These are phyloP conservation scores for Tinea semifulvella DNA, from an alignment of 2,888 invertebrate genomes.

Conservation along the genomic window DNA sequence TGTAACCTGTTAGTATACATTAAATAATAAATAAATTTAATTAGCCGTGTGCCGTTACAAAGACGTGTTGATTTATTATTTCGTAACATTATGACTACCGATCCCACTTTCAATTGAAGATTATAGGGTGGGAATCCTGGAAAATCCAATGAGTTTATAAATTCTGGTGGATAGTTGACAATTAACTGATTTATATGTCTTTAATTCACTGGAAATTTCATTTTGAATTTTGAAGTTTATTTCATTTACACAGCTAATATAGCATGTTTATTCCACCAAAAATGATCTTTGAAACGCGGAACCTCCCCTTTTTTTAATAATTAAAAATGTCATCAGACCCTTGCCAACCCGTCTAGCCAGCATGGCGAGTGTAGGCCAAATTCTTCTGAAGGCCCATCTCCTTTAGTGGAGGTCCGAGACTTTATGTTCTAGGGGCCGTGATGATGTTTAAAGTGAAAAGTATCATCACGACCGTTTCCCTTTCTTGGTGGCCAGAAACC, in stretches of 20 bases:
- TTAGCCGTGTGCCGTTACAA: conserved; percentile 22
- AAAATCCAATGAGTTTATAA: conserved; percentile 28
- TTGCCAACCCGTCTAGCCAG: too few relatives aligned
- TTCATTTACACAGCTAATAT: conserved; percentile 22
- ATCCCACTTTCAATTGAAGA: conserved; percentile 24
- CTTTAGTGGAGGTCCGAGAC: too few relatives aligned
- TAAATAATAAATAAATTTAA: too few relatives aligned
- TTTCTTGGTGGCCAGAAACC: too few relatives aligned
- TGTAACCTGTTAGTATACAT: too few relatives aligned
- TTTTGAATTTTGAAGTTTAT: conserved; percentile 25
- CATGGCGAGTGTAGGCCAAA: too few relatives aligned
- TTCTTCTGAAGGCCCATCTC: too few relatives aligned
- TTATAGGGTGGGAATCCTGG: conserved; percentile 27
- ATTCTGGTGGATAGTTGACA: conserved; percentile 28
- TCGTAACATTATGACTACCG: conserved; percentile 23
- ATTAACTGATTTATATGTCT: conserved; percentile 27
- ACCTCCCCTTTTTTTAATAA: too few relatives aligned
- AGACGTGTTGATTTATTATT: conserved; percentile 23
- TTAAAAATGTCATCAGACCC: too few relatives aligned
- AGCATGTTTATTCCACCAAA: conserved; percentile 24
- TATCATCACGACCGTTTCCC: too few relatives aligned
- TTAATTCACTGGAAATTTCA: conserved; percentile 23
- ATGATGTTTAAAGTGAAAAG: too few relatives aligned
- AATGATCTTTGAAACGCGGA: conserved; percentile 20
- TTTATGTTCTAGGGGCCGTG: too few relatives aligned